Base-by-base conservation (phyloP, 2,113 vertebrate species). In the Ailuropoda melanoleuca region DNA sequence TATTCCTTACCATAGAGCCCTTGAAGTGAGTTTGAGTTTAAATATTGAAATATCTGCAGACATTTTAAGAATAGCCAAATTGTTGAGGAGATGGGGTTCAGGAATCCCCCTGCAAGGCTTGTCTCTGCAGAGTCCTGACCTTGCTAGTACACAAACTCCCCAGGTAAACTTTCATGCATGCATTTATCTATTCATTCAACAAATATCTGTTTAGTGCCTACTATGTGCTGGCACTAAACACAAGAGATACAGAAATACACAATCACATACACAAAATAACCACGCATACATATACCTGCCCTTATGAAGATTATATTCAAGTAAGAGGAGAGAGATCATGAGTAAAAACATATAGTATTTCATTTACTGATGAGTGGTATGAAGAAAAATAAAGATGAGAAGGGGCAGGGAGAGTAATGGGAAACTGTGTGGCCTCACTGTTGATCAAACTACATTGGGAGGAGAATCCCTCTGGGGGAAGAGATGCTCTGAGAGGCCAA, bases 181-280 rank as follows among this genome's bases (percentile, higher is more conserved):
- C 8, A 34, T 46, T 24, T n/a, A 39, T 46, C 0, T 34, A n/a
- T 72, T 87, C n/a, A 55, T n/a, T 80, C n/a, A 55, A 3, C 26
- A 64, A 66, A 29, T 48, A 31, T 26, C 24, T 39, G 21, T 31
- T 80, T 13, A 48, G 24, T 55, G 31, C 13, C 81, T 62, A 26
- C 18, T n/a, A 26, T 48, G 11, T 56, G 13, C 46, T 91, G 43
- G 23, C 9, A 48, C 34, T 31, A 75, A 92, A 86, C 14, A 60
- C 39, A 48, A 39, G 37, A 78, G 3, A 68, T 68, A 77, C 15
- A 77, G 34, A 95, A 95, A 88, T 26, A 89, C 53, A n/a, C 21
- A 50, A 37, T 8, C 72, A 56, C 64, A 74, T 26, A 53, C 18
- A 66, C 8, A 66, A 31, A 29, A 26, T 23, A 56, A 6, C 21